These are phyloP conservation scores for Drosophila willistoni DNA, from an alignment of 1,140 invertebrate genomes.

Conservation along the genomic window DNA sequence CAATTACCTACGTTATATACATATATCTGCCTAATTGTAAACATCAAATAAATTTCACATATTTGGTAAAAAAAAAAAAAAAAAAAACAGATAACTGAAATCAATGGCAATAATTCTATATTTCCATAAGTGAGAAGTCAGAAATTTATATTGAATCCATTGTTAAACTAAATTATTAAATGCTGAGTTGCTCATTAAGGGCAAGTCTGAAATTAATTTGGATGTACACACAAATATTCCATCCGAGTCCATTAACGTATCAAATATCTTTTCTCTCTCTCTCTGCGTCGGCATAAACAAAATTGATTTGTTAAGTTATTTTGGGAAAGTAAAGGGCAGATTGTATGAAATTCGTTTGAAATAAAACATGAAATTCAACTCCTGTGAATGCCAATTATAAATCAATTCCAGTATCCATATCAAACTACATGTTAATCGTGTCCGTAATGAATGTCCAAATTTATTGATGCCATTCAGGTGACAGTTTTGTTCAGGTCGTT, in stretches of 20 bases:
- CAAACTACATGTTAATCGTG: constrained; percentile 5
- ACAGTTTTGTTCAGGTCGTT: neutral
- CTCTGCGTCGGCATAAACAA: neutral
- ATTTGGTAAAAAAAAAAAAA: no score
- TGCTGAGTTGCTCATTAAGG: neutral
- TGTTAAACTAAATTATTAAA: no score
- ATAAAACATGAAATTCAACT: no score
- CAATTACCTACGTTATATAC: no score
- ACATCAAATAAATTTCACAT: no score
- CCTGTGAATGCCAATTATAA: constrained; percentile 1
- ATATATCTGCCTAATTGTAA: no score
- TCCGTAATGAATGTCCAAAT: constrained; percentile 7
- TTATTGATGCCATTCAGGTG: neutral
- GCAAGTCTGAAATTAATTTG: neutral
- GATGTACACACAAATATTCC: neutral
- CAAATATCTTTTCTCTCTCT: neutral
- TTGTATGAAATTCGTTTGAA: neutral
- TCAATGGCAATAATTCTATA: no score
- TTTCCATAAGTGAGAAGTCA: no score
- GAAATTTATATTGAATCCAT: no score
- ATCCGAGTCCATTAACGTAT: neutral
- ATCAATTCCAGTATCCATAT: constrained; percentile 10
- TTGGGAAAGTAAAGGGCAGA: neutral
- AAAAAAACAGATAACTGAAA: no score
- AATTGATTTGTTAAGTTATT: constrained; percentile 1